A percentile compares a stretch with the other conserved stretches of the same genome.
These are phyloP conservation scores for Heliconius ethilla DNA, from an alignment of 2,888 invertebrate genomes.

Conservation along the genomic window DNA sequence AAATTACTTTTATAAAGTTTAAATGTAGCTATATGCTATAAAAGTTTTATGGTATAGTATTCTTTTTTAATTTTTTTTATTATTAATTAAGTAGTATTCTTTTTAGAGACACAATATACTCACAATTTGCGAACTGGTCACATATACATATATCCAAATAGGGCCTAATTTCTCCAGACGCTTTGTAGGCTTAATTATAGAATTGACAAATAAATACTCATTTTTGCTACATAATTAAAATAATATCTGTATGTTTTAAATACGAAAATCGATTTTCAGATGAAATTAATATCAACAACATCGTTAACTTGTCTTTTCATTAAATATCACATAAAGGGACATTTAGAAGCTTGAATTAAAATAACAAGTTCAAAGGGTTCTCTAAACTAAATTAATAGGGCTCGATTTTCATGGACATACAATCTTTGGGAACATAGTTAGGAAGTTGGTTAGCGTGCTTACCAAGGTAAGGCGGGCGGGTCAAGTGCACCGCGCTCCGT, in stretches of 20 bases:
- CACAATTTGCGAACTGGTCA: no score
- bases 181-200: no score
- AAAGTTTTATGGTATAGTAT: no score
- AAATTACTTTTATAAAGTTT: no score
- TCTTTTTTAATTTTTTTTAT: no score
- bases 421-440: conserved; percentile 22
- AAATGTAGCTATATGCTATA: no score
- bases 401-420: neutral
- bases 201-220: no score
- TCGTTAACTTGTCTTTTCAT: neutral
- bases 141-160: no score
- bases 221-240: neutral
- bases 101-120: no score
- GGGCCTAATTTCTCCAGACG: no score
- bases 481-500: conserved; percentile 18
- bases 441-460: conserved; percentile 18
- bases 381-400: conserved; percentile 3
- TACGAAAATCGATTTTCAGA: neutral
- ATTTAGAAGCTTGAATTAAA: neutral
- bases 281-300: no score
- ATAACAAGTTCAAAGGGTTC: neutral
- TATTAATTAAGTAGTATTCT: no score
- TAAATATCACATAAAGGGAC: neutral
- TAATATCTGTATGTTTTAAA: neutral
- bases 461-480: conserved; percentile 16